phyloP scores from a whole-genome alignment of 1,140 invertebrate genomes.

The Drosophila athabasca region DNA sequence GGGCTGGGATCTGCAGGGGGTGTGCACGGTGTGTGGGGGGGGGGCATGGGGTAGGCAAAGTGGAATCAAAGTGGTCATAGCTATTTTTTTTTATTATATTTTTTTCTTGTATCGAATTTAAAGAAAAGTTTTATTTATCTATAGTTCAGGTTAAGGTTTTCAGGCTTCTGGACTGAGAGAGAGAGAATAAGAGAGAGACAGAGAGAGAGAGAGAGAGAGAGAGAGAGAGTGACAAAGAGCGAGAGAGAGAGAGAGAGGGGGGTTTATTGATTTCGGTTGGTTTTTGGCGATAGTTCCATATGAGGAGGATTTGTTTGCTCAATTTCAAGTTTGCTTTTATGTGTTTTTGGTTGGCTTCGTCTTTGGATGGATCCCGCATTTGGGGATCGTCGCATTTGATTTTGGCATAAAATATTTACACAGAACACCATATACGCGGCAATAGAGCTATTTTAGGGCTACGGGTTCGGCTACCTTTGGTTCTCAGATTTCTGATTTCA shows the following conservation, averaged over 20 bases:
- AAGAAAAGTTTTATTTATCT: conserved; percentile 20
- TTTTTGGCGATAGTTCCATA: conserved; percentile 47
- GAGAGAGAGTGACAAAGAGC: conserved; percentile 32
- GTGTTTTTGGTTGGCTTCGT: conserved; percentile 30
- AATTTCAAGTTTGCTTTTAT: conserved; percentile 72
- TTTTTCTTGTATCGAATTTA: conserved; percentile 5
- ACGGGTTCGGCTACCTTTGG: conserved; percentile 1
- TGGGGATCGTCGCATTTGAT: conserved; percentile 20
- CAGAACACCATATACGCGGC: conserved; percentile 83
- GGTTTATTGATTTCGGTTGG: conserved; percentile 45
- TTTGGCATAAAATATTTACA: conserved; percentile 52
- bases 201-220: conserved; percentile 22
- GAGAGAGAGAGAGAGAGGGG: conserved; percentile 35
- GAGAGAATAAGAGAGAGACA: conserved; percentile 9
- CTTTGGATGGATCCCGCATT: conserved; percentile 9
- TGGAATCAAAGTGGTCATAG: conserved; percentile 15
- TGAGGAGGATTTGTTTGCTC: conserved; percentile 54
- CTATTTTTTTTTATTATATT: conserved; percentile 11
- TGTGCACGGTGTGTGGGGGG: conserved; percentile 37
- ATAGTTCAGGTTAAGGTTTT: conserved; percentile 23
- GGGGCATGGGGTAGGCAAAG: conserved; percentile 20
- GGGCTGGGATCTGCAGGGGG: conserved; percentile 2
- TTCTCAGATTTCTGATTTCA: conserved; percentile 47
- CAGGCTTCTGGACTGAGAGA: conserved; percentile 37
- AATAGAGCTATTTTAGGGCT: conserved; percentile 80